phyloP scores from a whole-genome alignment of 1,140 invertebrate genomes.

The Batillaria attramentaria region DNA sequence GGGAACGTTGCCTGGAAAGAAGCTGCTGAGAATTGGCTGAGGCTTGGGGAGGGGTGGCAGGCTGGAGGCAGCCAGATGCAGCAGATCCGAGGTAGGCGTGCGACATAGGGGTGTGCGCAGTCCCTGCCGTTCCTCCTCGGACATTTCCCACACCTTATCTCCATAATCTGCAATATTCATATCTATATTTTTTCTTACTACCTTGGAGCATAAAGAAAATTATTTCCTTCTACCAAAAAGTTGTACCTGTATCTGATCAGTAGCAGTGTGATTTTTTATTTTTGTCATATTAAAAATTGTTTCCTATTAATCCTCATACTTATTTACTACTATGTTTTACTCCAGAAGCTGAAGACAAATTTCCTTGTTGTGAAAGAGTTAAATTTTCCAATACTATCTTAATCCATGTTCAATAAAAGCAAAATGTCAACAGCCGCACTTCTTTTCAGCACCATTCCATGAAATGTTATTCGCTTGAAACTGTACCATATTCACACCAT shows the following conservation, averaged over 20 bases:
- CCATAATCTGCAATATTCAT: slow-evolving; percentile 9
- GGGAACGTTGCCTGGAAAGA: slow-evolving; percentile 24
- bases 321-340: no score
- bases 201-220: background rate
- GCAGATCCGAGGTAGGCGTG: slow-evolving; percentile 61
- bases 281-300: background rate
- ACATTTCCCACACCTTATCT: slow-evolving; percentile 38
- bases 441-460: no score
- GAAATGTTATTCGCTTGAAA: background rate
- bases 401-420: no score
- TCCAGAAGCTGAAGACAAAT: no score
- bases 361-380: no score
- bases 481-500: background rate
- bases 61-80: slow-evolving; percentile 61
- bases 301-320: no score
- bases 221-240: background rate
- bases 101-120: slow-evolving; percentile 61
- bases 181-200: slow-evolving; percentile 9
- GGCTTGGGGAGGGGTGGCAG: slow-evolving; percentile 33
- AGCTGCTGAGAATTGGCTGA: background rate
- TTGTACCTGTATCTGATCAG: background rate
- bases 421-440: no score
- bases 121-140: slow-evolving; percentile 56
- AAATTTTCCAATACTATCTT: no score
- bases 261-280: background rate